A percentile compares a stretch with the other conserved stretches of the same genome.
These are phyloP conservation scores for Empis stercorea DNA, from an alignment of 2,888 invertebrate genomes.

Conservation along the genomic window DNA sequence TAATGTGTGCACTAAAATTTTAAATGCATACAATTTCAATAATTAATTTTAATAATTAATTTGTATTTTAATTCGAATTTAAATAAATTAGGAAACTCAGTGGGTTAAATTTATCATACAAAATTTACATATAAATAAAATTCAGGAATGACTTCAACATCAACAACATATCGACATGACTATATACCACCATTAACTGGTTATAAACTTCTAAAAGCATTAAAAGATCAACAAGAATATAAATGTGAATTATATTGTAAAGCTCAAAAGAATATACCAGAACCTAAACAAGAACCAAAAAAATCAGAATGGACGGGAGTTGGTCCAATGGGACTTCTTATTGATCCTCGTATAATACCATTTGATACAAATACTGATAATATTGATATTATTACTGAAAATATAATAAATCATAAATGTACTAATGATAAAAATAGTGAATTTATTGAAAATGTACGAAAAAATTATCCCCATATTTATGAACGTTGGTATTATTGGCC, in stretches of 20 bases:
- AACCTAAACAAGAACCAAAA: neutral
- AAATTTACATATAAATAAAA: too few species aligned
- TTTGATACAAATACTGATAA: too few species aligned
- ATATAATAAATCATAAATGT: conserved; percentile 16
- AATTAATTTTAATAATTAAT: too few species aligned
- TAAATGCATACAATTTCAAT: too few species aligned
- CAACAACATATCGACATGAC: conserved; percentile 22
- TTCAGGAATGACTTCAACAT: conserved; percentile 7
- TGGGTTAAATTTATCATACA: too few species aligned
- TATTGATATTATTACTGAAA: conserved; percentile 3
- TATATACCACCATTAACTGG: conserved; percentile 3
- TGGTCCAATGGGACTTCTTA: conserved; percentile 28
- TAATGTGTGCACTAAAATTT: too few species aligned
- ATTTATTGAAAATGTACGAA: conserved; percentile 27
- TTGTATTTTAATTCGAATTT: too few species aligned
- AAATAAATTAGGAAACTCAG: too few species aligned
- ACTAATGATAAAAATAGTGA: conserved; percentile 27
- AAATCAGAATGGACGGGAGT: conserved; percentile 29
- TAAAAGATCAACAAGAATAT: neutral
- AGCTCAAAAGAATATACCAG: neutral
- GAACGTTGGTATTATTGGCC: conserved; percentile 41
- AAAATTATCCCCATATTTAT: conserved; percentile 43
- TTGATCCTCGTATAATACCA: conserved; percentile 25
- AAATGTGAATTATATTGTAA: too few species aligned
- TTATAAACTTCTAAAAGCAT: neutral